Evolutionary conservation across 2,888 invertebrate species (phyloP), one percentile per base, ranked within the genome.

Genomic region (Thysanoteuthis rhombus): DNA sequence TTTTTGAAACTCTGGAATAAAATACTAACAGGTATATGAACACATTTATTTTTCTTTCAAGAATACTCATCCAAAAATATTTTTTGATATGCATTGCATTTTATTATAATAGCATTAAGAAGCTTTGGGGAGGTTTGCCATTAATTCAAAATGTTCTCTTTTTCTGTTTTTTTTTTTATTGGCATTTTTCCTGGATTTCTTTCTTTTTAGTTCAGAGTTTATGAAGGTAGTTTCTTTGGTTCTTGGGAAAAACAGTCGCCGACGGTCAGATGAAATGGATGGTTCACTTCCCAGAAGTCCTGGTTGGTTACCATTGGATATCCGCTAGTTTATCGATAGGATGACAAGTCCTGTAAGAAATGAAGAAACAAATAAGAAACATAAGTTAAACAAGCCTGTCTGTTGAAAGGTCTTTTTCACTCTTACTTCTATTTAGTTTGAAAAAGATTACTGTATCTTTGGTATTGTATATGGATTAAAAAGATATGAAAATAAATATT

Each of bases 51-150:
- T 75, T 8, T n/a, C 75, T 75, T 75, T 32, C 1, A 75, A 75
- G n/a, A 75, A n/a, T n/a, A 75, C 75, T 75, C 75, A 75, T 75
- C 75, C 75, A 75, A 75, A 75, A 75, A 75, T 75, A 75, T n/a
- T 75, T 32, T 75, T 19, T 75, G 6, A 75, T 75, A n/a, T 75
- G 12, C 75, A n/a, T 75, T 75, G 75, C 75, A n/a, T n/a, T 75
- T 75, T 75, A 75, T 75, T 75, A 75, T 32, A 75, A n/a, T 75
- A n/a, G 16, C 75, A 75, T 32, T n/a, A 75, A 75, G 10, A n/a
- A 75, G n/a, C 75, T 75, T 0, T 25, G 75, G 75, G 75, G 32
- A 12, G 75, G n/a, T 0, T 32, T 75, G 75, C n/a, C 32, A 75
- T 75, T 75, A 2, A 1, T 75, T 32, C 8, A n/a, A 32, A 75